Evolutionary conservation across 2,888 invertebrate species (phyloP).

Genomic region (Caenorhabditis japonica): DNA sequence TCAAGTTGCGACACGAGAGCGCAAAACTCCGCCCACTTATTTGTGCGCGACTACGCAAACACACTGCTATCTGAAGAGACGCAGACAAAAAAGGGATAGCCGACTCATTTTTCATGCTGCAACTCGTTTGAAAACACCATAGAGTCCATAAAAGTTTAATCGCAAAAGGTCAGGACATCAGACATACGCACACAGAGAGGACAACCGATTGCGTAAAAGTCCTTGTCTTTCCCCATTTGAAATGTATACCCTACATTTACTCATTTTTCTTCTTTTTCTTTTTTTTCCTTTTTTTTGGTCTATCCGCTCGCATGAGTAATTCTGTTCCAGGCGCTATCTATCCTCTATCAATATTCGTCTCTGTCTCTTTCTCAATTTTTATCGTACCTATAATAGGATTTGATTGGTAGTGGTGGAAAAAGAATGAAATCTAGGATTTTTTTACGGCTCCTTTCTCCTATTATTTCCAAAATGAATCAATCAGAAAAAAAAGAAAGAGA

Average conservation of each 20-base stretch:
- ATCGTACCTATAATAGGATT: conserved; percentile 20
- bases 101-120: no score
- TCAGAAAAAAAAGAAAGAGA: no score
- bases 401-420: conserved; percentile 23
- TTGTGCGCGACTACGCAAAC: no score
- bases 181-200: background rate
- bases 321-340: background rate
- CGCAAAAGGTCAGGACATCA: conserved; percentile 14
- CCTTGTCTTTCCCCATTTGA: no score
- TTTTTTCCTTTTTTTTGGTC: background rate
- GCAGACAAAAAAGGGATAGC: no score
- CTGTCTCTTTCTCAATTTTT: background rate
- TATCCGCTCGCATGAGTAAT: background rate
- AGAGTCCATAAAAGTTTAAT: no score
- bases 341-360: background rate
- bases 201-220: no score
- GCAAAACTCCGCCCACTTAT: no score
- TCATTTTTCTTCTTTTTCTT: conserved; percentile 4
- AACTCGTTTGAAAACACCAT: no score
- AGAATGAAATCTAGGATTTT: background rate
- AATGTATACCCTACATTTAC: conserved; percentile 29
- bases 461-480: conserved; percentile 10
- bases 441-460: no score
- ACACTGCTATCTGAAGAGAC: no score
- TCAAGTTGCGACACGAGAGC: no score